These are phyloP conservation scores for Leptoteleia sp. DNA, from an alignment of 1,140 invertebrate species.

Conservation along the genomic window DNA sequence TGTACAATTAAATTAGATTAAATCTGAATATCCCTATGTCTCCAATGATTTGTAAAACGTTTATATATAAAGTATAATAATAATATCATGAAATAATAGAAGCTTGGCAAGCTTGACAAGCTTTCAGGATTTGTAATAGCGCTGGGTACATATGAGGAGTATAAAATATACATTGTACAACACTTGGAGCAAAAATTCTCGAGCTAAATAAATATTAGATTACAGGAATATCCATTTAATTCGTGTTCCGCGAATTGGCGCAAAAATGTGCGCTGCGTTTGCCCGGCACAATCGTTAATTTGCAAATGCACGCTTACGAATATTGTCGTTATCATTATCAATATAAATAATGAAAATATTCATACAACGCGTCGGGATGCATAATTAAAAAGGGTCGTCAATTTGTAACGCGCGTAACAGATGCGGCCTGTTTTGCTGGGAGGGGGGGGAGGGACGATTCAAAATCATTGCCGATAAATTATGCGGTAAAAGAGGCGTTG, in stretches of 20 bases:
- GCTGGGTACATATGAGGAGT: constrained; percentile 12
- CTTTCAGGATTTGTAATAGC: constrained; percentile 16
- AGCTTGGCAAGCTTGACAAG: too few species aligned
- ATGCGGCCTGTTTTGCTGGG: constrained; percentile 38
- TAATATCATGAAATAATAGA: too few species aligned
- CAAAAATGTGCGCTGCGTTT: constrained; percentile 12
- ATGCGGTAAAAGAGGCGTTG: constrained; percentile 37
- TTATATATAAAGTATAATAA: too few species aligned
- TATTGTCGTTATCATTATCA: constrained; percentile 30
- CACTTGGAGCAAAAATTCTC: too few species aligned
- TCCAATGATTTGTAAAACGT: too few species aligned
- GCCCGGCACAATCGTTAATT: not conserved
- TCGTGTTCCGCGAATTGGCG: too few species aligned
- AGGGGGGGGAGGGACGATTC: constrained; percentile 37
- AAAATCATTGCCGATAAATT: constrained; percentile 46
- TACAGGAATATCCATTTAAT: constrained; percentile 27
- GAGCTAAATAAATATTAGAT: constrained; percentile 55
- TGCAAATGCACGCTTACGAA: not conserved
- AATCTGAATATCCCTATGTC: too few species aligned
- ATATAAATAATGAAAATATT: constrained; percentile 19
- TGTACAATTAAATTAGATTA: too few species aligned
- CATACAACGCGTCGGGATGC: too few species aligned
- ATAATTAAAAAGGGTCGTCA: constrained; percentile 38
- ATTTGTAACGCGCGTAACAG: constrained; percentile 42
- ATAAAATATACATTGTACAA: constrained; percentile 8